Conservation (phyloP, 2,797 vertebrate genomes). For the Lepidocolaptes lacrymiger region DNA sequence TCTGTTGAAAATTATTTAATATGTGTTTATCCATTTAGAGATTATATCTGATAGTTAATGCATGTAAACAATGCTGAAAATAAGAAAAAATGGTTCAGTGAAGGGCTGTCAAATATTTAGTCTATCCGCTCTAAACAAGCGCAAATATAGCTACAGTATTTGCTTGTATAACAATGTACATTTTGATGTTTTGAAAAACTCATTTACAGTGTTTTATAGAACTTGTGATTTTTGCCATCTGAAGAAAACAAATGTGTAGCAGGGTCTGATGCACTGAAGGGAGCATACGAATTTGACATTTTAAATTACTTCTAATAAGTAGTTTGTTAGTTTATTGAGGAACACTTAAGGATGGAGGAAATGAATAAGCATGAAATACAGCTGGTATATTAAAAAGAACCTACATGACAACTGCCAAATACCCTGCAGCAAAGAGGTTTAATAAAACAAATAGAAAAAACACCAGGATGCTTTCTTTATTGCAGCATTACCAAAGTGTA, state of each 20-base stretch:
- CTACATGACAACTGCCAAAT: conserved; percentile 75
- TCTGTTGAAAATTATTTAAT: background rate
- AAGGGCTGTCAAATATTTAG: background rate
- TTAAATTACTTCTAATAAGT: conserved; percentile 66
- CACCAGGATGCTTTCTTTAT: conserved; percentile 76
- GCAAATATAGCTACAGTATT: background rate
- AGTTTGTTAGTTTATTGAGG: conserved; percentile 74
- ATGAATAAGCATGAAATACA: conserved; percentile 76
- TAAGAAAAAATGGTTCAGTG: background rate
- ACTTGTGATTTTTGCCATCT: background rate
- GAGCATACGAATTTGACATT: background rate
- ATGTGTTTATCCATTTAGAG: background rate
- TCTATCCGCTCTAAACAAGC: background rate
- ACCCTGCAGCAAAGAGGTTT: conserved; percentile 73
- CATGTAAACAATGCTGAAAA: background rate
- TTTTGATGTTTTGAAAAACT: background rate
- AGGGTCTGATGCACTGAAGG: conserved; percentile 13
- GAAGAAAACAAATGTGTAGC: background rate
- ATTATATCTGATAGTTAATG: background rate
- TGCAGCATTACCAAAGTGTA: conserved; percentile 54
- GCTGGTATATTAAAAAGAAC: conserved; percentile 74
- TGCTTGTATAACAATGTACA: fast-evolving
- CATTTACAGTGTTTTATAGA: background rate
- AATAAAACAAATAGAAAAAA: conserved; percentile 79
- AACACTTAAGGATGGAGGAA: conserved; percentile 73